Base-by-base conservation (phyloP, 1,140 invertebrate genomes). In the Conus betulinus region DNA sequence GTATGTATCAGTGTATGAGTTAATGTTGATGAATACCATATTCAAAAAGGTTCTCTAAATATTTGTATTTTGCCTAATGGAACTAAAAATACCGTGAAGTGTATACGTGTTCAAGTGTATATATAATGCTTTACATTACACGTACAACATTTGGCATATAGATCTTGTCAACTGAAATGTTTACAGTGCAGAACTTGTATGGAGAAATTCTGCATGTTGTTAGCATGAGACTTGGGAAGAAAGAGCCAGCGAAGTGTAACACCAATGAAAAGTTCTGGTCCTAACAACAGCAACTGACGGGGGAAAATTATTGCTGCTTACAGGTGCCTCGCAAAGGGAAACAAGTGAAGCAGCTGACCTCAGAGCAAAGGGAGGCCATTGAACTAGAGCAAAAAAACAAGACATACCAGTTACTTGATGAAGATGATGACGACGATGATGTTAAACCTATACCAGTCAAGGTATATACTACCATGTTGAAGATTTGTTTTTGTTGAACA, bases 361-460 rank as follows among this genome's bases (percentile, higher is more conserved):
- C 90, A 27, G 88, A 90, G 25, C 94, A 95, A 86, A 91, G 92
- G 90, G 91, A 92, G 57, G 93, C 93, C 11, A 78, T 94, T 27
- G 95, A 95, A 87, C 90, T 95, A 55, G 92, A 95, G 53, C 91
- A 94, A 84, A 96, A 95, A 88, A 96, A 96, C 88, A 91, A 93
- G 84, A 94, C 91, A 81, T 96, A 95, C 88, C 89, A 93, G 85
- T 90, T 96, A 8, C 23, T 96, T 7, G 94, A 95, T 25, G 95
- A 95, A 90, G 94, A 93, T 86, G 95, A 95, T 67, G 95, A 95
- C 82, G 93, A 93, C 79, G 93, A 94, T 78, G 88, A 89, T 51
- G 63, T 76, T 76, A 20, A 71, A 27, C 71, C 39, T 7, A 11
- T 87, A 81, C 90, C 91, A 57, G 79, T 76, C 25, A 91, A 91